Base-by-base conservation (phyloP, 1,140 invertebrate species). In the Drosophila gunungcola region DNA sequence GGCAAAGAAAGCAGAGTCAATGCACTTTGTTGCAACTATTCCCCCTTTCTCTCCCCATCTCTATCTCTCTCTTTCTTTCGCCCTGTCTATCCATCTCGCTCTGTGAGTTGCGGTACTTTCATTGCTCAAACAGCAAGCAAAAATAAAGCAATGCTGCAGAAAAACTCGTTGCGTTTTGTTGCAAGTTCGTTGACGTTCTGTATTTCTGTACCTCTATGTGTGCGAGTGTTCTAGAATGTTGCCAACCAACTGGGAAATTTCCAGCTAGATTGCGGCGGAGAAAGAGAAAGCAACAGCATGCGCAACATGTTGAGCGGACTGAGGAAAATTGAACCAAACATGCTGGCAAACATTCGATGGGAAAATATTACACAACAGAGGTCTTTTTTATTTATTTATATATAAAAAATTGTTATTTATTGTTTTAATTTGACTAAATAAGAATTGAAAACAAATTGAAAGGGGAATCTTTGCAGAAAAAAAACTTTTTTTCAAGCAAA, bases 81-180 rank as follows among this genome's bases (percentile, higher is more conserved):
- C 6, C 51, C 45, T 53, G 9, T 39, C 38, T 65, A 43, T 65
- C 45, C 56, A 49, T 76, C 32, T 70, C 54, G 62, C 51, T 84
- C 55, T 83, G 73, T 58, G 63, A 64, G 80, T 90, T 90, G 81
- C 85, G 85, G 85, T 90, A 90, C 85, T 90, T 90, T 90, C 86
- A 85, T 90, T 90, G 82, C 85, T 90, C 75, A 73, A 84, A 79
- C 74, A 68, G 75, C 80, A 56, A 62, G 48, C 55, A 73, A 60
- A 70, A 73, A 60, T 48, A 72, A 73, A 60, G 39, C 46, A 73
- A 67, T 34, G 56, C 46, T 5, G 6, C 45, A 0, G 21, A 68
- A 55, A 69, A 75, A 83, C 76, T 84, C 58, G 73, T 78, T 84
- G 57, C 58, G 58, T 64, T 64, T 48, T 48, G 58, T 48, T 73